Evolutionary conservation across 2,888 invertebrate genomes (phyloP), one percentile per base, ranked within the genome.

Genomic region (Pammene fasciana): DNA sequence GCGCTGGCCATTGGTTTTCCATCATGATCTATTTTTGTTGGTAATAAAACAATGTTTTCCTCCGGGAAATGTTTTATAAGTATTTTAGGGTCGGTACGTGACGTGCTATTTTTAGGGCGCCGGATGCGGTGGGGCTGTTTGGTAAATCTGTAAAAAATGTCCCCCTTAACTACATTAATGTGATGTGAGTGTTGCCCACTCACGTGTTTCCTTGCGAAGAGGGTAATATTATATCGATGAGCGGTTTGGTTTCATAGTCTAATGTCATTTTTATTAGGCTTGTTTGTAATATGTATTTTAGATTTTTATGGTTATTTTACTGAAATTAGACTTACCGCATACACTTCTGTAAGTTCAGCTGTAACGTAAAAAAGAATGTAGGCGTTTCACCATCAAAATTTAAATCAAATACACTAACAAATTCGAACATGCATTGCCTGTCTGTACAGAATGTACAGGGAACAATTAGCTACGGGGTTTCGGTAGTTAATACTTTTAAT

Each of bases 21-120:
- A 92, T 92, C 92, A 92, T 91, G 90, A 91, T 92, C 90, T 92
- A 92, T 92, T 92, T 92, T 92, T 88, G 92, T 89, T 85, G 81
- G 86, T 82, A 86, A 88, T 90, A 91, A 91, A 90, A 90, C 88
- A 90, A 86, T 87, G 87, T 84, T 86, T 88, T 87, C 90, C 89
- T 83, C 74, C 78, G 89, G 90, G 90, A 90, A 88, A 88, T 89
- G 87, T 89, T 89, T 88, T 90, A 86, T 89, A 89, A 86, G 86
- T 86, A 86, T 86, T 88, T 89, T 87, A 85, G 90, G 90, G 87
- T 76, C 79, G 80, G 79, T 86, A 90, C 90, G 90, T 89, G 91
- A 87, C 83, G 78, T 82, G 82, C 77, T 84, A 84, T 86, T 83
- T 86, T 81, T 76, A 83, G 86, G 81, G 74, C 75, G 72, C 72